Base-by-base conservation (phyloP, 2,888 invertebrate species). In the Ditylenchus weischeri region DNA sequence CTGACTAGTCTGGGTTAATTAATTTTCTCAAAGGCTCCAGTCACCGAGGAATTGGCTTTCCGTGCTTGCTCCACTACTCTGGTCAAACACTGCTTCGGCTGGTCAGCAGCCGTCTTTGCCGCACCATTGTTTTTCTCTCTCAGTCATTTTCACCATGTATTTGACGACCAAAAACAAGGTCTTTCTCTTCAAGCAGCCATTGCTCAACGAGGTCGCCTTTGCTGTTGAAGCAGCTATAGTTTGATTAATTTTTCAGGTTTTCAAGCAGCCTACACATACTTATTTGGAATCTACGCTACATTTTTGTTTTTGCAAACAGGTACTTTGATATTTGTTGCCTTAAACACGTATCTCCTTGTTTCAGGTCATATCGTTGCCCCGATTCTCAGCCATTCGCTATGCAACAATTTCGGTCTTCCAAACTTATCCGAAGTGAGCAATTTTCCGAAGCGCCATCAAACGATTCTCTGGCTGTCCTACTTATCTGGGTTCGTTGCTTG, bases 241-340 rank as follows among this genome's bases (percentile, higher is more conserved):
- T 11, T 54, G 5, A 54, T 19, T 23, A 21, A 23, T 5, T 48
- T 72, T 76, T 57, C 66, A 80, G 79, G 65, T 0, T 79, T 83
- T 68, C 83, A 83, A 78, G 76, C 76, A 43, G 64, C 63, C n/a
- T 83, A 83, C 71, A 80, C 83, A 10, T 83, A 83, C 69, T 57
- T 79, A 8, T 83, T 83, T 65, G 83, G 83, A 10, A 74, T 71
- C 10, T 83, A 83, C 62, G 78, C 82, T 13, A 79, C 80, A 0
- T 77, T 73, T 54, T 69, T 83, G 18, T 78, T 78, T 67, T 49
- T 76, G 19, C 49, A 70, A 47, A 79, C 77, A 35, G 69, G 76
- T 75, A 7, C 35, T 10, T 13, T 5, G 13, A 10, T 29, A 1
- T 65, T 47, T 51, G 21, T 6, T 6, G n/a, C 10, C 13, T 29